Evolutionary conservation across 1,140 invertebrate species (phyloP).

Genomic region (Holcopasites calliopsidis): DNA sequence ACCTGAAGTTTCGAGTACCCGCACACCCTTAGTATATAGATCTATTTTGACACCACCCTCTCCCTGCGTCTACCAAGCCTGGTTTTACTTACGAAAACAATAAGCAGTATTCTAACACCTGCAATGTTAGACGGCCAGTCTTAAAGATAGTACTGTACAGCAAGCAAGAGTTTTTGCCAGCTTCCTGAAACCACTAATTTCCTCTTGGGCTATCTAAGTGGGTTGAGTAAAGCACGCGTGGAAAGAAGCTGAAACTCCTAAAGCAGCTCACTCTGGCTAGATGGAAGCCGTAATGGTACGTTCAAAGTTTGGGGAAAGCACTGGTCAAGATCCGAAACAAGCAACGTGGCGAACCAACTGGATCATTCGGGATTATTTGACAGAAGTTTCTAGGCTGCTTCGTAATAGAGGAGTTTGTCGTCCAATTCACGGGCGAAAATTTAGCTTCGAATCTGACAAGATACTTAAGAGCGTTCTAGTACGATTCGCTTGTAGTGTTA

Average conservation of each 20-base stretch:
- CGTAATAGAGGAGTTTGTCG: not conserved
- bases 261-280: not conserved
- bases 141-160: too few species aligned
- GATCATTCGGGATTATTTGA: constrained; percentile 5
- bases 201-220: not conserved
- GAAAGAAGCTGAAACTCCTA: constrained; percentile 1
- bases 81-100: too few species aligned
- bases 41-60: too few species aligned
- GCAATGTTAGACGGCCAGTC: too few species aligned
- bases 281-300: not conserved
- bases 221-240: not conserved
- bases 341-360: not conserved
- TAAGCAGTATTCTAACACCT: too few species aligned
- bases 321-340: not conserved
- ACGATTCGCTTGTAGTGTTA: too few species aligned
- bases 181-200: not conserved
- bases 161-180: not conserved
- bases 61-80: too few species aligned
- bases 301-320: not conserved
- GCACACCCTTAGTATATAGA: too few species aligned
- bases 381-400: constrained; percentile 1
- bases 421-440: not conserved
- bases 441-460: not conserved
- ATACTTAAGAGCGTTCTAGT: too few species aligned
- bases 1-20: too few species aligned